Base-by-base conservation (phyloP, 2,797 vertebrate genomes). In the Tokudaia muenninki region DNA sequence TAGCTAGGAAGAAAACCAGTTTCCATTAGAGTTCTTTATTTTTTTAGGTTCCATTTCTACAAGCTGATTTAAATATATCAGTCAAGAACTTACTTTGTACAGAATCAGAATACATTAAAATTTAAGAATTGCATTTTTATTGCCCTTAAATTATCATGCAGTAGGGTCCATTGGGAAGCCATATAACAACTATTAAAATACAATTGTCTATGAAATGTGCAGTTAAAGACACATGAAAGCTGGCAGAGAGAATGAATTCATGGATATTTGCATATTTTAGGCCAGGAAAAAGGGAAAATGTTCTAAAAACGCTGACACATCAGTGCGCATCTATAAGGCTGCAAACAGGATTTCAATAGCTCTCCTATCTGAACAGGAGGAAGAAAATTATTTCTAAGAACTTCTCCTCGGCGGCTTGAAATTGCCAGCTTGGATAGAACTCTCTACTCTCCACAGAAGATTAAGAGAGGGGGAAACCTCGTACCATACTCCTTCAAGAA, bases 331-430 rank as follows among this genome's bases (percentile, higher is more conserved):
- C 52, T 67, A 89, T 57, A 94, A 82, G 81, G 47, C 0, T 41
- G 47, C 8, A 0, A 0, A 63, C 24, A 29, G 63, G 93, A 93
- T 67, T 92, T 94, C 21, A 52, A 37, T 13, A 92, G 90, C 47
- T 92, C 96, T 94, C 26, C 34, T 70, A 90, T 94, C 10, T 72
- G 94, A 98, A 97, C 88, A 93, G 98, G 98, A 96, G 94, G 77
- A 31, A 52, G 26, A 93, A 97, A 87, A 26, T 44, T 57, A 97
- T 97, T 98, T 98, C 88, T 63, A 79, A 78, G 59, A 61, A 91
- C 50, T 8, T 34, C 75, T 94, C 94, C 81, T 95, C 92, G 86
- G 97, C 94, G 75, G 97, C 95, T 34, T 97, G 84, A 97, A 97
- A 96, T 82, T 97, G 91, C 86, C 78, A 95, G 81, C 67, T 96